Base-by-base conservation (phyloP, 2,113 vertebrate genomes). In the Pomatorhinus ruficollis region DNA sequence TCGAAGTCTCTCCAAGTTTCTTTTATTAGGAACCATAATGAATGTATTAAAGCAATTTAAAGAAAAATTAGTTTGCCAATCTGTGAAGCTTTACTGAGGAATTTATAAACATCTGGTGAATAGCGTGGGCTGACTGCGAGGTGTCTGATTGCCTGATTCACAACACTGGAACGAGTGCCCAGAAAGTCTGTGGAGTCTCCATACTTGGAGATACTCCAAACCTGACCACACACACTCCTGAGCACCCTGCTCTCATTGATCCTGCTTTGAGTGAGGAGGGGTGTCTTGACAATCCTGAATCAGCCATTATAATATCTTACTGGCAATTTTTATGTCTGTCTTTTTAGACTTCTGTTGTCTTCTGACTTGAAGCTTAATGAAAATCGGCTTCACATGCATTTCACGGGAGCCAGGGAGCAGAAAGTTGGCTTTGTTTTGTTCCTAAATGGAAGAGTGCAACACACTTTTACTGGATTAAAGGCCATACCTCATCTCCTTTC, bases 271-370 rank as follows among this genome's bases (percentile, higher is more conserved):
- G 23, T 21, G 56, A 37, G 25, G 8, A 22, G 4, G 7, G 13
- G 5, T 84, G 45, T 42, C 50, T 45, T 53, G n/a, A 45, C 28
- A 57, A 5, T 78, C 42, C 8, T n/a, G 27, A 83, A 27, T 75
- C 63, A 44, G 89, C 11, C 14, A 37, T 47, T 24, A 42, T 30
- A 57, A 27, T 39, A 52, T n/a, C 44, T 90, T 88, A 44, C 23
- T 42, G 31, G 13, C 12, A 49, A 12, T 74, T 87, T 74, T 74
- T 89, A 20, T 92, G 44, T 90, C 31, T 93, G 33, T 96, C 30
- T 68, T 87, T 82, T 95, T 93, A 99, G 99, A 77, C 42, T 98
- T 74, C 92, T 97, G 52, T 23, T 98, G 18, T 95, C 95, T 94
- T 98, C 98, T 75, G 97, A 95, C 59, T 92, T 97, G 40, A 97